Conservation (phyloP, 2,113 vertebrate genomes). For the Phylloscopus trochiloides region DNA sequence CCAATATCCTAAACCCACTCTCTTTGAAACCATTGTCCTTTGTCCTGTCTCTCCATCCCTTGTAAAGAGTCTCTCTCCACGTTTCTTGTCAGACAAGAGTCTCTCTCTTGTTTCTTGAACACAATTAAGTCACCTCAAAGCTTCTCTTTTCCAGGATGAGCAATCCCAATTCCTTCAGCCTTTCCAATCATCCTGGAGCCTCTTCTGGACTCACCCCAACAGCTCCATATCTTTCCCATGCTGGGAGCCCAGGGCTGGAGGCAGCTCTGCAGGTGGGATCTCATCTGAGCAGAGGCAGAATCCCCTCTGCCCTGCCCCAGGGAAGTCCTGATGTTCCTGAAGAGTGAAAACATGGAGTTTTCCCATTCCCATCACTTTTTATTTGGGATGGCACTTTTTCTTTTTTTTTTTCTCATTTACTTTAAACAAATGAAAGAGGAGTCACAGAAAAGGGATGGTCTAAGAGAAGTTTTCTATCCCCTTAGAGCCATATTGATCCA, state of each 20-base stretch:
- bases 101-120: not conserved
- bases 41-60: not conserved
- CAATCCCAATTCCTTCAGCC: not conserved
- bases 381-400: not conserved
- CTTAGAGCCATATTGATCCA: not conserved
- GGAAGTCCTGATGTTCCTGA: not conserved
- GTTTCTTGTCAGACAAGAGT: not conserved
- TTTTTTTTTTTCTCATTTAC: not conserved
- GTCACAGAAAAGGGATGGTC: not conserved
- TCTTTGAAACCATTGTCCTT: not conserved
- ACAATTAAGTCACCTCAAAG: not conserved
- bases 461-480: not conserved
- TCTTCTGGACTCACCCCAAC: not conserved
- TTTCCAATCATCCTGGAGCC: not conserved
- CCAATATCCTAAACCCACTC: fast-evolving
- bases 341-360: not conserved
- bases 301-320: not conserved
- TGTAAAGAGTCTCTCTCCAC: not conserved
- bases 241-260: not conserved
- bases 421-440: not conserved
- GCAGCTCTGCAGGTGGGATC: not conserved
- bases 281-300: not conserved
- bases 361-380: not conserved
- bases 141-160: not conserved
- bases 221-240: not conserved